Percentiles rank a stretch among this genome's conserved stretches.
Conservation (phyloP, 2,113 vertebrate genomes). For the Balaenoptera acutorostrata region DNA sequence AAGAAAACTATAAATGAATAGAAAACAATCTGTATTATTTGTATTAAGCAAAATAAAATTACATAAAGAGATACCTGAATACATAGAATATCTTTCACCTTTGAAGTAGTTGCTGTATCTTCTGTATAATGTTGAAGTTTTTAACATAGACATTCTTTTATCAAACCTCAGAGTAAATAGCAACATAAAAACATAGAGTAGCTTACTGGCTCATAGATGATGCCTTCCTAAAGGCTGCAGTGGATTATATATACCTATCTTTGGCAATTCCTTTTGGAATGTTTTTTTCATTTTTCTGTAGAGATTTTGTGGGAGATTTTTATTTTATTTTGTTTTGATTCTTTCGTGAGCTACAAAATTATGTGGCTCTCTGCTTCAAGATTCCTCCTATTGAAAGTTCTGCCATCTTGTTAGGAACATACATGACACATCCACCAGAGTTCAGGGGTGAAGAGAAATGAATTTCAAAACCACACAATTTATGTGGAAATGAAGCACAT, state of each 20-base stretch:
- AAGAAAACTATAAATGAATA: background rate
- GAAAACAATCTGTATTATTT: background rate
- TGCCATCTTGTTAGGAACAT: conserved; percentile 52
- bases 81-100: background rate
- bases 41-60: conserved; percentile 17
- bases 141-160: background rate
- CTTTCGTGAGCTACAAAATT: conserved; percentile 51
- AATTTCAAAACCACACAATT: conserved; percentile 70
- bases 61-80: background rate
- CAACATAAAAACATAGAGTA: background rate
- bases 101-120: background rate
- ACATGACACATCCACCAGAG: conserved; percentile 60
- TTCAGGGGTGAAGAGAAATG: conserved; percentile 60
- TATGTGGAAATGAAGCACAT: conserved; percentile 65
- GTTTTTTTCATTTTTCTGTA: conserved; percentile 33
- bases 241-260: conserved; percentile 36
- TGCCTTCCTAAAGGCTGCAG: conserved; percentile 24
- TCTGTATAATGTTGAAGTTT: background rate
- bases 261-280: conserved; percentile 52
- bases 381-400: conserved; percentile 64
- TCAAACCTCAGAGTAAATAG: conserved; percentile 52
- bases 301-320: conserved; percentile 39
- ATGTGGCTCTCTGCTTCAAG: background rate
- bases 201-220: conserved; percentile 39
- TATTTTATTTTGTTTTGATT: conserved; percentile 67